Evolutionary conservation across 2,888 invertebrate species (phyloP).

Genomic region (Drosophila nigritarsus): DNA sequence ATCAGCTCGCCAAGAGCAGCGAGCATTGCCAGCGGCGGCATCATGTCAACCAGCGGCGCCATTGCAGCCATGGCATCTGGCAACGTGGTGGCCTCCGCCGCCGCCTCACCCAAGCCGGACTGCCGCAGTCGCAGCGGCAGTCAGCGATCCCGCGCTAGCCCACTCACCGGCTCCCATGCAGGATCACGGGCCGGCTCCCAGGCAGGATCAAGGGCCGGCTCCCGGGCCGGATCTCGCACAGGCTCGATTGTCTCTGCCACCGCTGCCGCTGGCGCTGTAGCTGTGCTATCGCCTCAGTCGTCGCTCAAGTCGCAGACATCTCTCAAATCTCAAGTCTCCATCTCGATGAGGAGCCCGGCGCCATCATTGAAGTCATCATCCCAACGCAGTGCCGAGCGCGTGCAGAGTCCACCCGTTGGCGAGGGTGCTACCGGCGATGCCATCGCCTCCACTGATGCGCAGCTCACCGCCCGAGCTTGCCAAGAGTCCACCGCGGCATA

Average conservation of each 20-base stretch:
- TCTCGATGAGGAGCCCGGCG: constrained; percentile 74
- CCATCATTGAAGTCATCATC: constrained; percentile 68
- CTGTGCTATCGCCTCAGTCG: constrained; percentile 71
- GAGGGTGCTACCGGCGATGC: constrained; percentile 81
- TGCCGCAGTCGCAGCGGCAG: constrained; percentile 77
- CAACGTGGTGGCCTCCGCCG: background rate
- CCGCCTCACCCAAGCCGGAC: constrained; percentile 55
- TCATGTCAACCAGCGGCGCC: constrained; percentile 58
- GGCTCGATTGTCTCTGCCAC: constrained; percentile 76
- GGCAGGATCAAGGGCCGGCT: constrained; percentile 65
- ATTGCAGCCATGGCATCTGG: constrained; percentile 55
- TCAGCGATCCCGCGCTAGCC: constrained; percentile 51
- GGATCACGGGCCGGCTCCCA: constrained; percentile 65
- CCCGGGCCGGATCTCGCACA: constrained; percentile 71
- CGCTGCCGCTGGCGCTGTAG: constrained; percentile 12
- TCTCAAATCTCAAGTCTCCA: constrained; percentile 52
- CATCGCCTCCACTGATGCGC: constrained; percentile 79
- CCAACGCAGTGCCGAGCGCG: constrained; percentile 54
- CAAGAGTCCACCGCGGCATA: constrained; percentile 73
- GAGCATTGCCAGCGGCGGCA: constrained; percentile 68
- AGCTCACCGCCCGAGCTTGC: constrained; percentile 71
- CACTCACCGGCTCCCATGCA: constrained; percentile 49
- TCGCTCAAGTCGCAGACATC: constrained; percentile 71
- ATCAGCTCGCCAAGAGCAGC: constrained; percentile 77
- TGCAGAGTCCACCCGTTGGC: constrained; percentile 78